Base-by-base conservation (phyloP, 2,888 invertebrate genomes). In the Parnassius apollo region DNA sequence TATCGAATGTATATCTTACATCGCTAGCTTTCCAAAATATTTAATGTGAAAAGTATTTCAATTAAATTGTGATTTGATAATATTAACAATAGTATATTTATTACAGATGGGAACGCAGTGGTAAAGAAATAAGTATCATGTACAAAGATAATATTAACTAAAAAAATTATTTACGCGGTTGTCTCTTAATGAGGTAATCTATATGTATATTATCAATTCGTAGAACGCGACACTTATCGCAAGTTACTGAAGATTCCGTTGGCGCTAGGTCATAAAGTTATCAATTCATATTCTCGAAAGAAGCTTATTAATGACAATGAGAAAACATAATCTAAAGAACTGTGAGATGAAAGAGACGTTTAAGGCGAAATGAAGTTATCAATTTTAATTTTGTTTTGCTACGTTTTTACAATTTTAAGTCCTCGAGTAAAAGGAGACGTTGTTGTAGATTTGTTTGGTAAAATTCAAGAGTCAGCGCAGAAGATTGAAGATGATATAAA, bases 321-420 rank as follows among this genome's bases (percentile, higher is more conserved):
- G 46, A 59, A 45, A 53, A 62, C 57, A 62, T 56, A 58, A 53
- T 62, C 58, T 59, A 59, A 45, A 64, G 51, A 64, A 42, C 57
- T 52, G 52, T 55, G 55, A 54, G 48, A 63, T 65, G 51, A 57
- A 61, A 64, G 49, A 53, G 56, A 64, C 62, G 53, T 67, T 64
- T 56, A 45, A 13, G 50, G 57, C 50, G 68, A 70, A 42, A 86
- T 85, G 83, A 84, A 80, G 66, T 54, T 74, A 25, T 70, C 57
- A 42, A 62, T 70, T 64, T 67, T 72, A 59, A 59, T 82, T 57
- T 65, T 75, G 49, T 74, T 75, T 63, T 81, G 72, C 70, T 62
- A 72, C 58, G 68, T 77, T 66, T 60, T 81, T 46, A 65, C 64
- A 48, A 63, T 76, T 12, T 66, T 73, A 56, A 71, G 61, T 69